A percentile compares a stretch with the other conserved stretches of the same genome.
Conservation (phyloP, 2,113 vertebrate species). For the Taurulus bubalis region DNA sequence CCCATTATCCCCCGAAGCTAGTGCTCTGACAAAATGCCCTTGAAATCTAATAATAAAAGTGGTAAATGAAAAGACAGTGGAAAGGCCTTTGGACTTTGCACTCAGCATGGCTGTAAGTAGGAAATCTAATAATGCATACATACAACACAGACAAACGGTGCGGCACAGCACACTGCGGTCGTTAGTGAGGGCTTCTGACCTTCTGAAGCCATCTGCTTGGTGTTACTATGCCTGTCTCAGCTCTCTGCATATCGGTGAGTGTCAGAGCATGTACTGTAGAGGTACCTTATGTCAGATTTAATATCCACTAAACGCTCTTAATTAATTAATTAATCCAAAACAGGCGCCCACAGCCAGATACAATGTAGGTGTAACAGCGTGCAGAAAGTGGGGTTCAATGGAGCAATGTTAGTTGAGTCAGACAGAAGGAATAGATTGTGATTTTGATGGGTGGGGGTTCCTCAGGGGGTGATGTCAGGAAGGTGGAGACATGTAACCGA, state of each 20-base stretch:
- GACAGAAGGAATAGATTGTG: neutral
- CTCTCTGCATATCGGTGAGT: constrained; percentile 54
- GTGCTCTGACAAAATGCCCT: constrained; percentile 61
- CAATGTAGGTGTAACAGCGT: constrained; percentile 5
- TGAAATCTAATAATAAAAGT: constrained; percentile 75
- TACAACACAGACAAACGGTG: constrained; percentile 40
- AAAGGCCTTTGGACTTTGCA: constrained; percentile 57
- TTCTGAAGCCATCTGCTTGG: constrained; percentile 74
- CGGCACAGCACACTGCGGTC: constrained; percentile 37
- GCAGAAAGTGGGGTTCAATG: constrained; percentile 8
- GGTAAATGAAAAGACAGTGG: constrained; percentile 71
- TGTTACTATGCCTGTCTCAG: constrained; percentile 55
- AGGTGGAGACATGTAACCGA: constrained; percentile 29
- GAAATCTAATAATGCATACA: constrained; percentile 44
- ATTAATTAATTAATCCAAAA: constrained; percentile 54
- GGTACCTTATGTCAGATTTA: constrained; percentile 56
- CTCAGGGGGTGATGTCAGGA: constrained; percentile 45
- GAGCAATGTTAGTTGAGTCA: neutral
- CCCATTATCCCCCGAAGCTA: constrained; percentile 51
- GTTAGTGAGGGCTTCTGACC: constrained; percentile 68
- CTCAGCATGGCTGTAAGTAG: constrained; percentile 55
- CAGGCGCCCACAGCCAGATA: constrained; percentile 14
- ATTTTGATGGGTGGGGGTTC: constrained; percentile 17
- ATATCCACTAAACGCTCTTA: constrained; percentile 27
- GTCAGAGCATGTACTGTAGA: constrained; percentile 56